Evolutionary conservation across 2,888 invertebrate genomes (phyloP).

Genomic region (Ferdinandea cuprea): DNA sequence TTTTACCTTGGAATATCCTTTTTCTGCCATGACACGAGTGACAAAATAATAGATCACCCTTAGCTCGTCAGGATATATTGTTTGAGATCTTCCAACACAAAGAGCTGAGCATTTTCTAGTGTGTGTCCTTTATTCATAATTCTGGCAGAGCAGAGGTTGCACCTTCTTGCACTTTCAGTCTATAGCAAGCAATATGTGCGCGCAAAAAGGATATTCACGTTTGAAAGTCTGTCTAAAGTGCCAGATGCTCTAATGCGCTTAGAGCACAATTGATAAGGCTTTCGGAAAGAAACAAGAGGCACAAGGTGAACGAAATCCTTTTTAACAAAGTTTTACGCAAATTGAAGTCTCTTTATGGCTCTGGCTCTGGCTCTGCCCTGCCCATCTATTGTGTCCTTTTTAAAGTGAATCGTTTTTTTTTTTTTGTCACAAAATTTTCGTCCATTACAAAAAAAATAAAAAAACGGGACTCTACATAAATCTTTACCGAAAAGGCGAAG

Average conservation of each 20-base stretch:
- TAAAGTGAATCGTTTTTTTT: slow-evolving; percentile 22
- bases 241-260: slow-evolving; percentile 73
- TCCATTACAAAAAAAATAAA: too few species aligned
- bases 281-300: slow-evolving; percentile 25
- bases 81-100: slow-evolving; percentile 44
- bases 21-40: slow-evolving; percentile 50
- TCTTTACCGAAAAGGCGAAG: slow-evolving; percentile 42
- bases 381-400: slow-evolving; percentile 29
- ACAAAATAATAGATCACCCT: slow-evolving; percentile 66
- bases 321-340: slow-evolving; percentile 62
- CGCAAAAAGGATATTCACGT: slow-evolving; percentile 61
- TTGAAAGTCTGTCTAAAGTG: slow-evolving; percentile 56
- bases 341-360: slow-evolving; percentile 58
- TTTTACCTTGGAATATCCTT: slow-evolving; percentile 33
- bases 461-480: slow-evolving; percentile 50
- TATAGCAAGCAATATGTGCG: slow-evolving; percentile 11
- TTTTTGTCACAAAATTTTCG: slow-evolving; percentile 18
- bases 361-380: not conserved
- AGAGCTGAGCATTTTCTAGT: slow-evolving; percentile 13
- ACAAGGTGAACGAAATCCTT: slow-evolving; percentile 64
- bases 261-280: slow-evolving; percentile 71
- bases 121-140: slow-evolving; percentile 61
- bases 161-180: slow-evolving; percentile 7
- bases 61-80: slow-evolving; percentile 60
- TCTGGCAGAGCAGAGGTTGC: slow-evolving; percentile 38